These are phyloP conservation scores for Tachypleus tridentatus DNA, from an alignment of 1,140 invertebrate species.

Conservation along the genomic window DNA sequence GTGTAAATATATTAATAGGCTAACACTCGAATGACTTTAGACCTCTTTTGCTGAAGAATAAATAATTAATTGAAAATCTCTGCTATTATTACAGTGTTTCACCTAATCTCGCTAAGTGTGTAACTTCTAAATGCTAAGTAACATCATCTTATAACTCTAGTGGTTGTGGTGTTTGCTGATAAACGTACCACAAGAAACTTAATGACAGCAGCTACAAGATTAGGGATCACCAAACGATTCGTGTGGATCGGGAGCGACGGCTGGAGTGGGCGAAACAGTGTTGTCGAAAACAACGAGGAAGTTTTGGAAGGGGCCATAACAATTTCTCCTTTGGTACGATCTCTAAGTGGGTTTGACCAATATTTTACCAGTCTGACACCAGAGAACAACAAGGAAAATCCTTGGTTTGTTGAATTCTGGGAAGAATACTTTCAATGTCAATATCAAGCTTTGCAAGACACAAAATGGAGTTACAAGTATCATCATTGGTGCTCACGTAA, in stretches of 20 bases:
- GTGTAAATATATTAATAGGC: no score
- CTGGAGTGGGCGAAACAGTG: conserved; percentile 37
- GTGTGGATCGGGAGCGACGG: conserved; percentile 45
- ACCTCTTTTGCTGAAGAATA: no score
- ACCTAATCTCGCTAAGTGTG: no score
- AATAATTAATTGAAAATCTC: no score
- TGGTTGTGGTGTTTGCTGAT: conserved; percentile 44
- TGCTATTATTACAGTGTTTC: no score
- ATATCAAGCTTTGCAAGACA: conserved; percentile 11
- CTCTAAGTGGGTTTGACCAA: conserved; percentile 40
- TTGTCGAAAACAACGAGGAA: conserved; percentile 28
- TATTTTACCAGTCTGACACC: conserved; percentile 38
- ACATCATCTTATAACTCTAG: conserved; percentile 25
- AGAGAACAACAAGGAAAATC: conserved; percentile 28
- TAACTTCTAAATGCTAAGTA: neutral
- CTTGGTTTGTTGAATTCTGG: conserved; percentile 55
- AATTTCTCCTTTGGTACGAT: conserved; percentile 39
- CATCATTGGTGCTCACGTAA: conserved; percentile 18
- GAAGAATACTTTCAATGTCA: conserved; percentile 41
- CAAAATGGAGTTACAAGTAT: conserved; percentile 20
- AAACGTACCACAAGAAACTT: conserved; percentile 37
- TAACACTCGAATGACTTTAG: no score
- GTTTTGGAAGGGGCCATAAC: conserved; percentile 42
- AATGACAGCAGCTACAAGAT: conserved; percentile 35
- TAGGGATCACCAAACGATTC: conserved; percentile 31